Conservation (phyloP, 1,140 invertebrate species). For the Lutraria rhynchaena region DNA sequence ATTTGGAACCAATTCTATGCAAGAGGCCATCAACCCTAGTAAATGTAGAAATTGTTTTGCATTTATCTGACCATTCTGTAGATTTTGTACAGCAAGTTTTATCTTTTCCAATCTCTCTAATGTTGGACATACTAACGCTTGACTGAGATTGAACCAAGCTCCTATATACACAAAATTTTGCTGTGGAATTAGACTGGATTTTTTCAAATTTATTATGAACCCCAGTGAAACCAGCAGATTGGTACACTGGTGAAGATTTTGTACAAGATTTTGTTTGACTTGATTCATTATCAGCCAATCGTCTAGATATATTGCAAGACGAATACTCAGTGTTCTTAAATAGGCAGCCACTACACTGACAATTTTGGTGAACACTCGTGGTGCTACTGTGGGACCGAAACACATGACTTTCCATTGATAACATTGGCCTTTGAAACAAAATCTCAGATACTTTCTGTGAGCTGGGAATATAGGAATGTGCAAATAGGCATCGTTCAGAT, state of each 20-base stretch:
- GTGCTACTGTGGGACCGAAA: constrained; percentile 51
- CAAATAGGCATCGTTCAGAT: too few relatives aligned
- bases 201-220: constrained; percentile 37
- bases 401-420: too few relatives aligned
- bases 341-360: constrained; percentile 36
- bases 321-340: constrained; percentile 2
- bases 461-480: constrained; percentile 1
- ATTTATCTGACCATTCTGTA: neutral
- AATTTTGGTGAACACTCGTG: constrained; percentile 44
- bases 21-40: neutral
- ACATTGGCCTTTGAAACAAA: constrained; percentile 40
- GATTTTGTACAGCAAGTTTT: neutral
- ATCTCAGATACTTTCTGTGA: constrained; percentile 36
- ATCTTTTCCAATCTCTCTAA: constrained; percentile 29
- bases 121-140: constrained; percentile 33
- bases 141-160: neutral
- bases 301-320: constrained; percentile 43
- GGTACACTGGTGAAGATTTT: constrained; percentile 14
- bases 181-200: constrained; percentile 14
- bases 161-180: constrained; percentile 41
- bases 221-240: constrained; percentile 46
- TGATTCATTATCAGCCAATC: constrained; percentile 46
- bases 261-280: neutral
- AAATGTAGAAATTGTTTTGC: neutral
- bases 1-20: neutral